Percentiles rank a stretch among this genome's conserved stretches.
phyloP scores from a whole-genome alignment of 2,888 invertebrate species.

The Heliconius charithonia region DNA sequence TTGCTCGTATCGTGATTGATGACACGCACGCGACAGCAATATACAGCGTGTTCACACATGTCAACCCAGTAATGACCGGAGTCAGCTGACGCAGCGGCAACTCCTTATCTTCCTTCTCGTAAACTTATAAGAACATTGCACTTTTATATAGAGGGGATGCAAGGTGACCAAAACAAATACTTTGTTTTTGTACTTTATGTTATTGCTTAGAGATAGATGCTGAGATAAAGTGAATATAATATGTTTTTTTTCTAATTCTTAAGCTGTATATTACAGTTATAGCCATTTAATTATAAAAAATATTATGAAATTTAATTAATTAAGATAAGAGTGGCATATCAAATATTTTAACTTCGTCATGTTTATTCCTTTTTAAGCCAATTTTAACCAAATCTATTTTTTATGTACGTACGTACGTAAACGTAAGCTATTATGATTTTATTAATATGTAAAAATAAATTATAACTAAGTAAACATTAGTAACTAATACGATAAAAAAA shows the following conservation, averaged over 20 bases:
- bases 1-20: constrained; percentile 30
- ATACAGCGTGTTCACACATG: constrained; percentile 33
- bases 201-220: neutral
- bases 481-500: too few relatives aligned
- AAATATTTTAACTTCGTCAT: too few relatives aligned
- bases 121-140: constrained; percentile 71
- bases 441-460: too few relatives aligned
- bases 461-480: too few relatives aligned
- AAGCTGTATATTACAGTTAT: too few relatives aligned
- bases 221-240: neutral
- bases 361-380: too few relatives aligned
- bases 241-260: neutral
- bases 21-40: constrained; percentile 31
- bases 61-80: constrained; percentile 53
- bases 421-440: too few relatives aligned
- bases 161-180: constrained; percentile 31
- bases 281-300: too few relatives aligned
- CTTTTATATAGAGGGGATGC: constrained; percentile 54
- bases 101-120: constrained; percentile 69
- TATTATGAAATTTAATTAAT: too few relatives aligned
- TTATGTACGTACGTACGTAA: too few relatives aligned
- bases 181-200: constrained; percentile 32
- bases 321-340: too few relatives aligned
- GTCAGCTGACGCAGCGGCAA: constrained; percentile 71
- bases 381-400: too few relatives aligned